A percentile compares a stretch with the other conserved stretches of the same genome.
These are phyloP conservation scores for Spatulosminthurus flaviceps DNA, from an alignment of 2,888 invertebrate species.

Conservation along the genomic window DNA sequence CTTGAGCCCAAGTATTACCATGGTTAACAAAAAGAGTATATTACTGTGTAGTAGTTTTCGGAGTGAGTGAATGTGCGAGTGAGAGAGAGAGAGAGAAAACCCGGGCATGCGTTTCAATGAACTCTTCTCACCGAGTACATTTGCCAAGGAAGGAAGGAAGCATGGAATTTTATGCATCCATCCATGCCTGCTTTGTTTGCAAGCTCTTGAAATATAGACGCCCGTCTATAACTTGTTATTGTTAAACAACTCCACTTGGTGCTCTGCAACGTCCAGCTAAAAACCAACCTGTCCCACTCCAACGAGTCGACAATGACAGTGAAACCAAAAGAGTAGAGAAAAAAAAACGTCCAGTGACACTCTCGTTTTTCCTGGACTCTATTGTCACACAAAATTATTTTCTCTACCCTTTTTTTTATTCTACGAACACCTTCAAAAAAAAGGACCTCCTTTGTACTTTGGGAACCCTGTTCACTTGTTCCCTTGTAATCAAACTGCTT, in stretches of 20 bases:
- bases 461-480: background rate
- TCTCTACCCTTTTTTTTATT: conserved; percentile 20
- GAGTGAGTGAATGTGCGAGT: no score
- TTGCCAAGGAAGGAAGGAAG: conserved; percentile 44
- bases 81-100: conserved; percentile 32
- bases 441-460: conserved; percentile 25
- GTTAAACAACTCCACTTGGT: conserved; percentile 45
- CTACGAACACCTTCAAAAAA: background rate
- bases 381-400: conserved; percentile 11
- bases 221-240: conserved; percentile 43
- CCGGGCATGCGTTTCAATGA: conserved; percentile 48
- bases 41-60: background rate
- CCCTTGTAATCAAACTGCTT: background rate
- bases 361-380: background rate
- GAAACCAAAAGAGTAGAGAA: no score
- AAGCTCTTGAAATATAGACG: conserved; percentile 41
- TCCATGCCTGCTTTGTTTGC: conserved; percentile 48
- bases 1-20: no score
- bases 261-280: conserved; percentile 28
- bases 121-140: conserved; percentile 42
- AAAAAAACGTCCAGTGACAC: background rate
- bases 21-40: no score
- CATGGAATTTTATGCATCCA: conserved; percentile 47
- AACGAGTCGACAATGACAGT: background rate
- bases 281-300: conserved; percentile 30